Base-by-base conservation (phyloP, 2,113 vertebrate species). In the Perca flavescens region DNA sequence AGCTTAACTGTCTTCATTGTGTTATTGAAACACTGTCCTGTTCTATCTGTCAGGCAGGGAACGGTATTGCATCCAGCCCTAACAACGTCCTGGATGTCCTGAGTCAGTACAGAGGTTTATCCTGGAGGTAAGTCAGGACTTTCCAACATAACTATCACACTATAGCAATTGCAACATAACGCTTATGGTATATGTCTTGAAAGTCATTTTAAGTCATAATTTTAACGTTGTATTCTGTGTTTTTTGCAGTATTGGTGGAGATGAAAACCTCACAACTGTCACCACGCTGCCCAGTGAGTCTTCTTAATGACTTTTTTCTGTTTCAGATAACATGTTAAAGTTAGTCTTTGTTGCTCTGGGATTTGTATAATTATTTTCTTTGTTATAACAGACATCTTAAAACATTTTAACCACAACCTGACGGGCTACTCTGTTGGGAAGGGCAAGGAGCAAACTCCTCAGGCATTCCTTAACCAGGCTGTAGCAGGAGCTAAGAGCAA, bases 241-340 rank as follows among this genome's bases (percentile, higher is more conserved):
- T 77, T 9, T 50, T 90, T 25, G 86, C 90, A 99, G 98, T 77
- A 91, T 97, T 66, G 97, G 98, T 87, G 98, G 98, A 89, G 96
- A 99, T 56, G 85, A 61, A 0, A 95, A 93, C 6, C 93, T 99
- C 80, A 92, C 94, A 28, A 95, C 77, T 0, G 91, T 97, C 90
- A 99, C 97, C 56, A 98, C 97, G 69, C 93, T 99, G 72, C 96
- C 97, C 25, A 99, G 98, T 99, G 91, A 96, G 97, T 97, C 58
- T 25, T 63, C 28, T 16, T 58, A 3, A 75, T 25, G 9, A 53
- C 8, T n/a, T 62, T 1, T 4, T 21, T 25, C 21, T 10, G 21
- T 22, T 43, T 76, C 2, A 61, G 54, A 73, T 28, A 34, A 49
- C 1, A 12, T 47, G 16, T 36, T 64, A 7, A 67, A 13, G 13